Evolutionary conservation across 92 coral and sea anemone genomes (phyloP).

Genomic region (Epizoanthus rinbou): DNA sequence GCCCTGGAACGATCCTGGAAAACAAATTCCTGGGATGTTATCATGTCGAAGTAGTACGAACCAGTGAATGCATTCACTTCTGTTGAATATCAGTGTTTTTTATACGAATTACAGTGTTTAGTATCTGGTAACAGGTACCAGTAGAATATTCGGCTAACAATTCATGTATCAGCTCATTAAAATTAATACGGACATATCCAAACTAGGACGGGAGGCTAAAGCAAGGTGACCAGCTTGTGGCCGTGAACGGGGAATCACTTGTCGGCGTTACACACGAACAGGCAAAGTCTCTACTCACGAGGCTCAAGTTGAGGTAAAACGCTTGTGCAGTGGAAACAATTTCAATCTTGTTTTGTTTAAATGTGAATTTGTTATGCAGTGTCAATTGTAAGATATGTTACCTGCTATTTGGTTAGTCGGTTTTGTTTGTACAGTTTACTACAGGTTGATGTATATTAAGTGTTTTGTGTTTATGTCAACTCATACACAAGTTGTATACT

Average conservation of each 20-base stretch:
- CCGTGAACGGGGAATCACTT: conserved; percentile 90
- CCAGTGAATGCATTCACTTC: background rate
- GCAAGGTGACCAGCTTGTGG: conserved; percentile 86
- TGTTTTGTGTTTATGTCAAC: too few relatives aligned
- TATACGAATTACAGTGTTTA: background rate
- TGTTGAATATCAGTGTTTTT: background rate
- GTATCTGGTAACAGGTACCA: conserved; percentile 8
- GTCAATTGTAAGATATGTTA: background rate
- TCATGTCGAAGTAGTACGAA: too few relatives aligned
- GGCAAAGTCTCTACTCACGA: conserved; percentile 92
- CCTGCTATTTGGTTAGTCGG: background rate
- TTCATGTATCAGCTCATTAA: background rate
- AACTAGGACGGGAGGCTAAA: conserved; percentile 76
- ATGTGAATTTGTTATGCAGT: background rate
- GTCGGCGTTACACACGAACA: conserved; percentile 97
- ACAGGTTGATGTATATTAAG: background rate
- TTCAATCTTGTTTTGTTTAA: background rate
- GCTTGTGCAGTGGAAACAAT: background rate
- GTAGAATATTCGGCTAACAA: background rate
- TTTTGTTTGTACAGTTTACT: background rate
- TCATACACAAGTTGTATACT: too few relatives aligned
- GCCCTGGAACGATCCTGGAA: too few relatives aligned
- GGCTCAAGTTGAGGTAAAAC: conserved; percentile 81
- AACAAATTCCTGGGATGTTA: too few relatives aligned
- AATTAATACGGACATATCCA: background rate